Evolutionary conservation across 2,888 invertebrate species (phyloP).

Genomic region (Acanthoscelides obtectus): DNA sequence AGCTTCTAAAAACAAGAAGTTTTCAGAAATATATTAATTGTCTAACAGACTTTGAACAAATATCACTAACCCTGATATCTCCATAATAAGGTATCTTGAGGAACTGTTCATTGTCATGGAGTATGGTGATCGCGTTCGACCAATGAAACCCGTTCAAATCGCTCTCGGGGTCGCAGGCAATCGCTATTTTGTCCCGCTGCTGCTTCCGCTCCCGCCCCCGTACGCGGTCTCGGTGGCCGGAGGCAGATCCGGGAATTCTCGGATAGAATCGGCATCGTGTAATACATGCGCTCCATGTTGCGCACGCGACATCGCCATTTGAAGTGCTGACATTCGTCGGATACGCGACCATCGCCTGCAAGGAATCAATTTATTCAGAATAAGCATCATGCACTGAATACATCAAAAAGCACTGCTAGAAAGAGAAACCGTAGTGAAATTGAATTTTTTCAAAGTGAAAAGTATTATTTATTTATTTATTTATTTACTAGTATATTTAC

Average conservation of each 20-base stretch:
- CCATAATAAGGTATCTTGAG: conserved; percentile 57
- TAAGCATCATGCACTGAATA: too few relatives aligned
- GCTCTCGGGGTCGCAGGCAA: conserved; percentile 28
- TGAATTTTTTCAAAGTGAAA: too few relatives aligned
- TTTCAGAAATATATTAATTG: too few relatives aligned
- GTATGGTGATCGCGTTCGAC: conserved; percentile 51
- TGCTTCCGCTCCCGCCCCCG: not conserved
- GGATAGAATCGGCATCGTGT: conserved; percentile 66
- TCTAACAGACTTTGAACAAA: too few relatives aligned
- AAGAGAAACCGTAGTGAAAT: too few relatives aligned
- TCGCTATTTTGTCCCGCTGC: conserved; percentile 28
- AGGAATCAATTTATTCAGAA: too few relatives aligned
- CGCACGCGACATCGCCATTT: conserved; percentile 61
- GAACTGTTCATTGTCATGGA: conserved; percentile 53
- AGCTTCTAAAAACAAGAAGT: too few relatives aligned
- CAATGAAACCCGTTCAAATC: conserved; percentile 38
- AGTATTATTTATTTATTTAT: too few relatives aligned
- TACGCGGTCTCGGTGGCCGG: conserved; percentile 39
- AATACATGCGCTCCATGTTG: conserved; percentile 56
- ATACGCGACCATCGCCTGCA: conserved; percentile 18
- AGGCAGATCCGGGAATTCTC: conserved; percentile 60
- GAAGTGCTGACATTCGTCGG: conserved; percentile 46
- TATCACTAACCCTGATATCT: conserved; percentile 53
- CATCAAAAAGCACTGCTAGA: too few relatives aligned
- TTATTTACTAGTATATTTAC: too few relatives aligned